Conservation (phyloP, 2,797 vertebrate genomes). For the Psittacula derbiana region DNA sequence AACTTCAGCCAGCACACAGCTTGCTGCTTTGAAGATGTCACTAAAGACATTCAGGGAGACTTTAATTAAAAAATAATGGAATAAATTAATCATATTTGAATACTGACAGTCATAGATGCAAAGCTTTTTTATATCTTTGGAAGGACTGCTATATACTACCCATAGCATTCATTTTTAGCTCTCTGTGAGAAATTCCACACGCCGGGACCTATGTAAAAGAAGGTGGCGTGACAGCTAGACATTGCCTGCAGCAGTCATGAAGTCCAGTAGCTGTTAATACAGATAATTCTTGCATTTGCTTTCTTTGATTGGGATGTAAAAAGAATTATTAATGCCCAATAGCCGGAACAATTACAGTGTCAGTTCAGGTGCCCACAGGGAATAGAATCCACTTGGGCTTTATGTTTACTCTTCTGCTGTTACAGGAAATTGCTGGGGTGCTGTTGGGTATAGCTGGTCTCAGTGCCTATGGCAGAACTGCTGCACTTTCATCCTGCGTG, state of each 20-base stretch:
- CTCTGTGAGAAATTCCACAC: not conserved
- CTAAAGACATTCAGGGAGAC: not conserved
- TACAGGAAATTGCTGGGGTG: not conserved
- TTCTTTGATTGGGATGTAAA: not conserved
- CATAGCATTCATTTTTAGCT: accelerated
- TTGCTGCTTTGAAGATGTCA: not conserved
- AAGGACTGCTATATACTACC: not conserved
- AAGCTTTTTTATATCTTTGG: not conserved
- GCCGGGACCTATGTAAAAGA: not conserved
- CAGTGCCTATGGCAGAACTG: not conserved
- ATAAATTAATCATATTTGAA: not conserved
- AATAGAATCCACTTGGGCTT: not conserved
- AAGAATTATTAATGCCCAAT: not conserved
- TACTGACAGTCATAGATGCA: not conserved
- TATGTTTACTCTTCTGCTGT: not conserved
- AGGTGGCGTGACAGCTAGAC: not conserved
- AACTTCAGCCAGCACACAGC: not conserved
- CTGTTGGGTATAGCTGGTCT: not conserved
- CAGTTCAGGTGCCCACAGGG: not conserved
- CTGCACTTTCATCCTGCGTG: not conserved
- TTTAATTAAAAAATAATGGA: not conserved
- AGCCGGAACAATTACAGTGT: not conserved
- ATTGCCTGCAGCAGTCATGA: not conserved
- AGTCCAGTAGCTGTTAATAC: not conserved
- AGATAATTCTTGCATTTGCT: not conserved